phyloP scores from a whole-genome alignment of 2,113 vertebrate genomes.

The Phalacrocorax brasilianus region DNA sequence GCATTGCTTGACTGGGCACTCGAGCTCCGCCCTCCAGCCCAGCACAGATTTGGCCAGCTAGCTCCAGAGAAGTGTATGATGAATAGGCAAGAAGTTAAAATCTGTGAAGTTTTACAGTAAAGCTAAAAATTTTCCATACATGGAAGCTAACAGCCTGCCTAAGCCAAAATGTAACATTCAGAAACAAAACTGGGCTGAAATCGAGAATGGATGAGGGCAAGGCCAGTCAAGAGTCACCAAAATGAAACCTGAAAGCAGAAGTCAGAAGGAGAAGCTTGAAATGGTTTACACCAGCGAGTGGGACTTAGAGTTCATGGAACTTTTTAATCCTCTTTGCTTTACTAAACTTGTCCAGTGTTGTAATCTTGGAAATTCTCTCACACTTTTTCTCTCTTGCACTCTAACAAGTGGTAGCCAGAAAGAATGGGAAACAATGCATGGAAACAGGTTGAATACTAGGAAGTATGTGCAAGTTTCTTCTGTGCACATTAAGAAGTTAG shows the following conservation, averaged over 20 bases:
- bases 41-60: neutral
- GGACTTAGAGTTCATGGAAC: neutral
- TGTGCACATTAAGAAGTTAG: neutral
- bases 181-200: neutral
- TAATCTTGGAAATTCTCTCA: neutral
- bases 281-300: neutral
- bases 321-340: neutral
- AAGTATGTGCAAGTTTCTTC: neutral
- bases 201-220: neutral
- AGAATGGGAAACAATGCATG: neutral
- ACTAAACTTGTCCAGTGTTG: neutral
- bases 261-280: neutral
- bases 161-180: neutral
- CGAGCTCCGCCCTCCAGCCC: neutral
- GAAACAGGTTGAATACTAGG: neutral
- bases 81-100: neutral
- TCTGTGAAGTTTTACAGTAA: neutral
- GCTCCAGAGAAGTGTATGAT: neutral
- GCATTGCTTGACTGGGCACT: neutral
- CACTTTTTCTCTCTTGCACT: neutral
- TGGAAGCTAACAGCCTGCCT: neutral
- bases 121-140: neutral
- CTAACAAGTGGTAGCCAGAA: neutral
- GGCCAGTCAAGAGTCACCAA: neutral
- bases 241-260: neutral